Base-by-base conservation (phyloP, 2,113 vertebrate species). In the Fregetta grallaria region DNA sequence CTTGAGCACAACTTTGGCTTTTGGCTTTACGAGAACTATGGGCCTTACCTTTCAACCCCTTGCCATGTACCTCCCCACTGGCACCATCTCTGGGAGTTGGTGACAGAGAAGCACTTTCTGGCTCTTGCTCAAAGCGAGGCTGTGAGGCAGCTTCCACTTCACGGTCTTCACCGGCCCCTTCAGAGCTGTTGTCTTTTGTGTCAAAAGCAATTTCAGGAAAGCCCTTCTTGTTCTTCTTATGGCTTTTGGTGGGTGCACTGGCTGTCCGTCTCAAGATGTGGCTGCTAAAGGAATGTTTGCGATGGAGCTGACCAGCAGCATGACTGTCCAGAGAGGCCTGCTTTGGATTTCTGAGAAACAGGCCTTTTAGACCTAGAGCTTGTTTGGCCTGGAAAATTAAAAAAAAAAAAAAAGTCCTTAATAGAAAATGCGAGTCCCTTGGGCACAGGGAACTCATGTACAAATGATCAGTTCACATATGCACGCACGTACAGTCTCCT, bases 281-380 rank as follows among this genome's bases (percentile, higher is more conserved):
- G 96, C 99, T 99, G 87, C 99, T 99, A 94, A 99, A 99, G 38
- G 99, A 98, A 93, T 98, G 98, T 98, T 99, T 99, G 98, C 98
- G 98, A 76, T 94, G 98, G 98, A 98, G 99, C 96, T 98, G 99
- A 85, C 98, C 99, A 99, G 98, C 99, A 99, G 98, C 99, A 99
- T 99, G 99, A 99, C 99, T 99, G 99, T 99, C 99, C 95, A 99
- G 99, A 67, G 99, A 99, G 96, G 98, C 96, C 95, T 99, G 99
- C 98, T 99, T 99, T 99, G 99, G 98, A 98, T 98, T 99, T 98
- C 99, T 99, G 98, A 99, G 99, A 98, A 99, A 99, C 73, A 99
- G 98, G 73, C 99, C 99, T 99, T 99, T 99, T 98, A 99, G 99
- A 97, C 99, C 99, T 97, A 98, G 98, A 98, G 98, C 98, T 97